These are phyloP conservation scores for Dinoponera quadriceps DNA, from an alignment of 1,140 invertebrate species.

Conservation along the genomic window DNA sequence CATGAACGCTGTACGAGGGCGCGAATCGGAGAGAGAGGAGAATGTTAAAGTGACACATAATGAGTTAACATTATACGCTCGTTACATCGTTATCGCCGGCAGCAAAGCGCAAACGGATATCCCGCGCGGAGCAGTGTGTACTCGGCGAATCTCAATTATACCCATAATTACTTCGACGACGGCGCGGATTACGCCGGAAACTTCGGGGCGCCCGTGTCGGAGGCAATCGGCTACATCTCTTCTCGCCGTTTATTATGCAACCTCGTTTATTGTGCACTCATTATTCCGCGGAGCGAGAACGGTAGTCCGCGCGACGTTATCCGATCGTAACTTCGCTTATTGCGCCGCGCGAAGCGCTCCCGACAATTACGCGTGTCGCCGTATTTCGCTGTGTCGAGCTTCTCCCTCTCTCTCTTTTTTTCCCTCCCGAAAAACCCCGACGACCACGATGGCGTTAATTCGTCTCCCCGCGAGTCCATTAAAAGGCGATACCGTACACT, in stretches of 20 bases:
- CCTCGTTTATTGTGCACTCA: background rate
- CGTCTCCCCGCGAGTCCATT: background rate
- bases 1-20: no score
- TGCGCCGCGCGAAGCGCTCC: background rate
- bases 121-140: background rate
- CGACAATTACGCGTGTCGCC: background rate
- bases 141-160: background rate
- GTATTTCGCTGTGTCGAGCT: background rate
- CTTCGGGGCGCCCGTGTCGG: background rate
- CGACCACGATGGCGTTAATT: background rate
- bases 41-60: no score
- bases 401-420: no score
- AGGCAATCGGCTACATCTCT: background rate
- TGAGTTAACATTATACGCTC: no score
- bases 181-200: background rate
- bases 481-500: background rate
- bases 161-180: background rate
- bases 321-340: background rate
- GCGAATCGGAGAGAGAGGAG: no score
- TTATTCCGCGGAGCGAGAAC: background rate
- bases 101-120: background rate
- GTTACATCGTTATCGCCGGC: no score
- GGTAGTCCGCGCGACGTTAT: background rate
- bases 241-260: background rate
- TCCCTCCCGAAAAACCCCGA: background rate